These are phyloP conservation scores for Seira sanloemensis DNA, from an alignment of 2,888 invertebrate genomes.

Conservation along the genomic window DNA sequence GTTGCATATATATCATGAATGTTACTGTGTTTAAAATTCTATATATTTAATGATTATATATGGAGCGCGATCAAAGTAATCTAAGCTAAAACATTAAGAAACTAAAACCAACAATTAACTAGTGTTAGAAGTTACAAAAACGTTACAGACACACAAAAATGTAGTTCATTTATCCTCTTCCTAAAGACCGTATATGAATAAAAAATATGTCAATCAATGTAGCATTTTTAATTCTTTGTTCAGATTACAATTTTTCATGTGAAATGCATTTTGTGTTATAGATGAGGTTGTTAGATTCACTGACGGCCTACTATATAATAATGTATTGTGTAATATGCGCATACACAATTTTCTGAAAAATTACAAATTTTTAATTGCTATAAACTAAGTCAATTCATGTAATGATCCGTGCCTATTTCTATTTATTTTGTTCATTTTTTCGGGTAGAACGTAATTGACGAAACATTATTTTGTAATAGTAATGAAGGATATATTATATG, in stretches of 20 bases:
- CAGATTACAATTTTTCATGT: conserved; percentile 6
- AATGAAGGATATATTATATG: conserved; percentile 33
- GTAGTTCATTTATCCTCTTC: not conserved
- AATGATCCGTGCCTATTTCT: conserved; percentile 56
- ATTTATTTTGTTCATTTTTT: conserved; percentile 61
- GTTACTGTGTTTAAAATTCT: not conserved
- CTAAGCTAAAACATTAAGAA: not conserved
- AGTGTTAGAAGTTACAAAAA: not conserved
- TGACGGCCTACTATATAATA: conserved; percentile 20
- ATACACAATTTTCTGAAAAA: conserved; percentile 45
- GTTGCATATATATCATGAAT: conserved; percentile 10
- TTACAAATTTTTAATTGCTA: conserved; percentile 61
- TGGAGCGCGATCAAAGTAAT: not conserved
- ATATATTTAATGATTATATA: conserved; percentile 9
- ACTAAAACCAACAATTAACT: not conserved
- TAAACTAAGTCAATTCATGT: conserved; percentile 59
- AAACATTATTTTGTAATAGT: conserved; percentile 62
- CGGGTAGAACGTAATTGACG: conserved; percentile 52
- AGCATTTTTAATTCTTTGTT: conserved; percentile 47
- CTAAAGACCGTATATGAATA: not conserved
- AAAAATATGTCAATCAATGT: not conserved
- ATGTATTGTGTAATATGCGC: no score
- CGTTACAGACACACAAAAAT: not conserved
- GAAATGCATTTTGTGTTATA: conserved; percentile 50
- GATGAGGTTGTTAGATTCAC: not conserved